Base-by-base conservation (phyloP, 2,888 invertebrate species). In the Tetrapedia diversipes region DNA sequence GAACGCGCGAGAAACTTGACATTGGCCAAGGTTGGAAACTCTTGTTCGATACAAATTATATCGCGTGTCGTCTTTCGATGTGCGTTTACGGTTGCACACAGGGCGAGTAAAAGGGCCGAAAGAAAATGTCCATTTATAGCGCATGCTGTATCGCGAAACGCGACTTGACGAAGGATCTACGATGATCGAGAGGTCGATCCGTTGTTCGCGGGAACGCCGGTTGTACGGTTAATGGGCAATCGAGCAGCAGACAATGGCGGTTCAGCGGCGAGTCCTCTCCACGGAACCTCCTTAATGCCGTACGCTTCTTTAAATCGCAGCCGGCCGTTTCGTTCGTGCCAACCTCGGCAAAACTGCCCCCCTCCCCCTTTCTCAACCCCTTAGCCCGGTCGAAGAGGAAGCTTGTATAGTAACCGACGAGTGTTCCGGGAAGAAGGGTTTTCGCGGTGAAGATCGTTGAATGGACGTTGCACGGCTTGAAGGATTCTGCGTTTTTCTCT, bases 151-250 rank as follows among this genome's bases (percentile, higher is more conserved):
- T 76, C 60, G 79, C 69, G 51, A 61, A 70, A 68, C 68, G 72
- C 65, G 10, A 2, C 11, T 19, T 8, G 57, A n/a, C 57, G 70
- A 49, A 75, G 66, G 53, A 47, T 45, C 47, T 45, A 32, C 66
- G 74, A 72, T 64, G 61, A 64, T 66, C 65, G 66, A 75, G 61
- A 65, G 66, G 68, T 69, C 82, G 80, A 80, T 72, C 72, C 70
- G 76, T 77, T 77, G 79, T 69, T 65, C 54, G 73, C n/a, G 68
- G n/a, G 66, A 79, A 69, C 53, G 69, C 56, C 49, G 73, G 37
- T 76, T 73, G 82, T 74, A 69, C 73, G 73, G 63, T 80, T 82
- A 82, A 82, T 82, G 77, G 79, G 64, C 77, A 69, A 82, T 82
- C 77, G 74, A 60, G 71, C 22, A 19, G 53, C 77, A 69, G 69